Base-by-base conservation (phyloP, 35 echinoderm and acorn worm species). In the Acanthaster planci region DNA sequence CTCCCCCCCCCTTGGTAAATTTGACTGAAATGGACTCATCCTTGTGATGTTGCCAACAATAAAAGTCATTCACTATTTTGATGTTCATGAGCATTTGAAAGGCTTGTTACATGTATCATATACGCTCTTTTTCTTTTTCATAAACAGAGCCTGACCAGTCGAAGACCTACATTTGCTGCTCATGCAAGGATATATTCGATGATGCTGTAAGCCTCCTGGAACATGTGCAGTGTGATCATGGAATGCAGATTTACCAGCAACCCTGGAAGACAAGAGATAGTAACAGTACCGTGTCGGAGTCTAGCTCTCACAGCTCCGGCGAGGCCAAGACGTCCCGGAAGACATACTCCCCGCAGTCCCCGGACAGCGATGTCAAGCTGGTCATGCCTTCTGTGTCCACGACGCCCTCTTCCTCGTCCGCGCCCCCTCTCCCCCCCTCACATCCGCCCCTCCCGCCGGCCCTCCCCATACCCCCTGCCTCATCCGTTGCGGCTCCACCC, bases 171-270 rank as follows among this genome's bases (percentile, higher is more conserved):
- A 98, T 93, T 38, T 98, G 95, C 88, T 87, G 82, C 40, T 83
- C 91, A 19, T 98, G 95, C 84, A 93, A 98, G 82, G 88, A 82
- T 26, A 31, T 86, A 40, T 94, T 98, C 40, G 88, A 84, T 77
- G 85, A 84, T 91, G 95, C 95, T 54, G 89, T 84, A 31, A 77
- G 56, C 60, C 84, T 98, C 15, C 54, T 98, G 22, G 67, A 87
- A 30, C 95, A 98, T 78, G 95, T 90, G 16, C 95, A 98, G 40
- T 80, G 77, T 27, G 92, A 93, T 59, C 95, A 98, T 86, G 95
- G 95, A 17, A 86, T 98, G 89, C 92, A 94, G 76, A 98, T 98
- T 14, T 98, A 98, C 76, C 88, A 87, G 42, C 80, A 84, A 38
- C 47, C 86, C 8, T 91, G 81, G 58, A 80, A 91, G 19, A 42